A percentile compares a stretch with the other conserved stretches of the same genome.
These are phyloP conservation scores for Drosophila sp. DNA, from an alignment of 1,140 invertebrate genomes.

Conservation along the genomic window DNA sequence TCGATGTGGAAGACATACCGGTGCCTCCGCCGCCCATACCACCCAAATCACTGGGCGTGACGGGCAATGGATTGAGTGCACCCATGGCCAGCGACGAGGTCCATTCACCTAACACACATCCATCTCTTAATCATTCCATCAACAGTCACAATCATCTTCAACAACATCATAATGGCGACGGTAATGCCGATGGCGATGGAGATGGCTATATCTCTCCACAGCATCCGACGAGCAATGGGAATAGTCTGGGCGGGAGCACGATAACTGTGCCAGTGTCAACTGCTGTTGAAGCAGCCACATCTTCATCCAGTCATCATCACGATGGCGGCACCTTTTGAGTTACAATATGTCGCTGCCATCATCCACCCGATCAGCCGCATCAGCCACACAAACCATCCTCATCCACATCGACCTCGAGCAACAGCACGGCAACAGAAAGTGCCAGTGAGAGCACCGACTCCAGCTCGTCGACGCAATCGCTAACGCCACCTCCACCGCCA, in stretches of 20 bases:
- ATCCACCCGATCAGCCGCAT: constrained; percentile 77
- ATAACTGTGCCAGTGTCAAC: constrained; percentile 14
- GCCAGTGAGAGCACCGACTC: constrained; percentile 59
- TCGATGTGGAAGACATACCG: constrained; percentile 79
- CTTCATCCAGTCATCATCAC: constrained; percentile 67
- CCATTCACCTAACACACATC: constrained; percentile 61
- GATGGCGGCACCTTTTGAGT: constrained; percentile 84
- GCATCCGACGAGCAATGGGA: constrained; percentile 55
- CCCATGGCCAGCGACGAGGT: constrained; percentile 48
- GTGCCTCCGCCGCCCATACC: constrained; percentile 80
- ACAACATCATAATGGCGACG: constrained; percentile 56
- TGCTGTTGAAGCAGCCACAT: constrained; percentile 57
- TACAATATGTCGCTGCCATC: constrained; percentile 85
- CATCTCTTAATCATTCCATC: constrained; percentile 72
- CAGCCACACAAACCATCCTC: constrained; percentile 81
- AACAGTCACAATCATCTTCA: constrained; percentile 60
- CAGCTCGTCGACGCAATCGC: constrained; percentile 55
- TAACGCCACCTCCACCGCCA: constrained; percentile 59
- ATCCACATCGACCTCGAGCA: constrained; percentile 69
- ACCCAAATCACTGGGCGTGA: constrained; percentile 73
- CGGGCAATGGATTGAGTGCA: constrained; percentile 49
- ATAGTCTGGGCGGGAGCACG: constrained; percentile 16
- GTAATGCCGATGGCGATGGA: constrained; percentile 27
- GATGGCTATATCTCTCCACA: constrained; percentile 57
- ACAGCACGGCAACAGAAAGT: constrained; percentile 54